Evolutionary conservation across 2,888 invertebrate species (phyloP), one percentile per base, ranked within the genome.

Genomic region (Cynaeus angustus): DNA sequence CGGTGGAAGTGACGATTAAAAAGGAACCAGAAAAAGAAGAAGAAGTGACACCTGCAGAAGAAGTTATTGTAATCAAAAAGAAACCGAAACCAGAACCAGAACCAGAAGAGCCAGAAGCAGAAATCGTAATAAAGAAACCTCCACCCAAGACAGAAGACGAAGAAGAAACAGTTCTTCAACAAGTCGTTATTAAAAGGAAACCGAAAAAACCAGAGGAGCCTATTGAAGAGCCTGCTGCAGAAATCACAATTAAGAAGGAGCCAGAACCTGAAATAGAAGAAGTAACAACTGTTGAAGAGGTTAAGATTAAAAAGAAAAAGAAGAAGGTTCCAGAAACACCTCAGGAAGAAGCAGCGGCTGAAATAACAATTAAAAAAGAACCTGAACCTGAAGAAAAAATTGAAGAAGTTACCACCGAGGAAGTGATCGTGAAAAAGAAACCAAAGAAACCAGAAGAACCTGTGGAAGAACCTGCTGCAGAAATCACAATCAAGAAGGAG

Each of bases 1-100:
- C 93, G 82, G 92, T 92, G 82, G 88, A 88, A 77, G 86, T 88
- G 64, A 83, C 87, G 2, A 80, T 89, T 1, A 83, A 86, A 75
- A 85, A 86, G 21, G 84, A 68, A 50, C 26, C 68, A 75, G 78
- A 79, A 45, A 79, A 80, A 62, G 64, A 72, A 30, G 81, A 64
- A 81, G 83, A 72, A 53, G 67, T 10, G 43, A 12, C 12, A 12
- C 16, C 21, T n/a, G 41, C 13, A n/a, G 82, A 83, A 67, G 74
- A 81, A 26, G 74, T 71, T 13, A 74, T 71, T 13, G 68, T 77
- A n/a, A 71, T 68, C 70, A 76, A 74, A 68, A 73, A 79, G 68
- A 68, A 65, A 78, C 73, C 79, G 72, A 46, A 46, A 43, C 43
- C 43, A 12, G 43, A 43, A 43, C 43, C 69, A 45, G 26, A 33